phyloP scores from a whole-genome alignment of 2,888 invertebrate species.

The Ophion ventricosus region DNA sequence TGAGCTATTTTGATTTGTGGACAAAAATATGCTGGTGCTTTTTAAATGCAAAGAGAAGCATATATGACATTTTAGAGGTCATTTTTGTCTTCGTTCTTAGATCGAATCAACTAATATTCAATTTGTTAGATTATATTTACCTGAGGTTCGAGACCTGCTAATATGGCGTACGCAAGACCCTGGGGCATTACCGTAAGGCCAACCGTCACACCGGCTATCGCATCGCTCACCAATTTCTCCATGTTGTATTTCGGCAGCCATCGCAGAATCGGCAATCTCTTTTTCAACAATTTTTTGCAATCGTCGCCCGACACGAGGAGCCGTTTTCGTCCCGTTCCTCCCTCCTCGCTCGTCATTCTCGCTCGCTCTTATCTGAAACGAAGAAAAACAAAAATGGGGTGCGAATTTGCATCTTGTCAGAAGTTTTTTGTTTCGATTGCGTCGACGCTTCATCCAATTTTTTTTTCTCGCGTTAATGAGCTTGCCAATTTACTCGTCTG shows the following conservation, averaged over 20 bases:
- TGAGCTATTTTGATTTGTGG: no score
- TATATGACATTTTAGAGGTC: no score
- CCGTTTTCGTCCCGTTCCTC: constrained; percentile 8
- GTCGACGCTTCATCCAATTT: neutral
- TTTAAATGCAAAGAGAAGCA: no score
- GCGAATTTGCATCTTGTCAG: neutral
- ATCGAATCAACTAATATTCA: no score
- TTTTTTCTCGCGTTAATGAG: neutral
- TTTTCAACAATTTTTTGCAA: constrained; percentile 74
- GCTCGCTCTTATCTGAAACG: constrained; percentile 2
- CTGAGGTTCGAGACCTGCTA: constrained; percentile 94
- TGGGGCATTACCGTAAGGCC: constrained; percentile 97
- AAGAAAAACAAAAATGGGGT: neutral
- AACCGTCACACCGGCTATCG: constrained; percentile 96
- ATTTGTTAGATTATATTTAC: constrained; percentile 81
- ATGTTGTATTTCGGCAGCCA: constrained; percentile 92
- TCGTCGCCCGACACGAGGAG: constrained; percentile 2
- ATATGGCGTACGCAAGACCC: constrained; percentile 94
- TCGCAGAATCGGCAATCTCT: constrained; percentile 87
- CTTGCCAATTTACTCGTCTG: neutral
- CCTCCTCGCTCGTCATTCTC: constrained; percentile 29
- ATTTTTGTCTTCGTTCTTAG: no score
- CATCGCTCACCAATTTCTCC: constrained; percentile 91
- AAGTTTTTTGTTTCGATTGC: neutral
- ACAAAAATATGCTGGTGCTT: no score